phyloP scores from a whole-genome alignment of 2,888 invertebrate genomes.

The Ectemnius continuus region DNA sequence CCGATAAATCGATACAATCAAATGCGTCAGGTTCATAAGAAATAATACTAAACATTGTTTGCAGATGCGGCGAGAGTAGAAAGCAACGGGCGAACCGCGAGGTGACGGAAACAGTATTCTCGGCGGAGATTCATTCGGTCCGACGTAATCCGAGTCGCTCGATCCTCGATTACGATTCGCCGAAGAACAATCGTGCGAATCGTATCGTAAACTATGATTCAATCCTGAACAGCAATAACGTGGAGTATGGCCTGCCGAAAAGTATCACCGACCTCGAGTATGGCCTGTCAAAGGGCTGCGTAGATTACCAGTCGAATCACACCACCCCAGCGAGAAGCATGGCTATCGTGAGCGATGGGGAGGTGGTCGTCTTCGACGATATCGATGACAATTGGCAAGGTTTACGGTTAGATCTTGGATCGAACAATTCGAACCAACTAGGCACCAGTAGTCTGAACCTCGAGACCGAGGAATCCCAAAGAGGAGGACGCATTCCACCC shows the following conservation, averaged over 20 bases:
- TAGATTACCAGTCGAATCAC: slow-evolving; percentile 76
- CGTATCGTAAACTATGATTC: slow-evolving; percentile 75
- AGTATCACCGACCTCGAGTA: slow-evolving; percentile 76
- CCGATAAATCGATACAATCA: too few species aligned
- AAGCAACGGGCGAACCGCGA: slow-evolving; percentile 79
- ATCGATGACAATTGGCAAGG: slow-evolving; percentile 91
- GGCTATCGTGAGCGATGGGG: slow-evolving; percentile 84
- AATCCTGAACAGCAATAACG: slow-evolving; percentile 77
- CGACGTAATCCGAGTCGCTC: slow-evolving; percentile 78
- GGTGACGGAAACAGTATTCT: slow-evolving; percentile 82
- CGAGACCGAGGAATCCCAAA: slow-evolving; percentile 67
- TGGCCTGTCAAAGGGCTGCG: slow-evolving; percentile 74
- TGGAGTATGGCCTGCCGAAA: slow-evolving; percentile 74
- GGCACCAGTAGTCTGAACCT: slow-evolving; percentile 63
- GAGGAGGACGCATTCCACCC: slow-evolving; percentile 70
- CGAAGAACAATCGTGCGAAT: slow-evolving; percentile 71
- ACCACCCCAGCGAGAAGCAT: slow-evolving; percentile 75
- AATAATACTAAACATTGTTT: slow-evolving; percentile 31
- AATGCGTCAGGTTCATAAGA: too few species aligned
- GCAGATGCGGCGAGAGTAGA: slow-evolving; percentile 77
- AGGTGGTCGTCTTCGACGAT: slow-evolving; percentile 92
- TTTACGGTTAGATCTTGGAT: slow-evolving; percentile 72
- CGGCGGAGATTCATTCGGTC: slow-evolving; percentile 82
- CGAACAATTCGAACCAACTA: slow-evolving; percentile 65
- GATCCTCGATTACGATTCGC: slow-evolving; percentile 76